Evolutionary conservation across 2,888 invertebrate species (phyloP), one percentile per base, ranked within the genome.

Genomic region (Argyresthia albistria): DNA sequence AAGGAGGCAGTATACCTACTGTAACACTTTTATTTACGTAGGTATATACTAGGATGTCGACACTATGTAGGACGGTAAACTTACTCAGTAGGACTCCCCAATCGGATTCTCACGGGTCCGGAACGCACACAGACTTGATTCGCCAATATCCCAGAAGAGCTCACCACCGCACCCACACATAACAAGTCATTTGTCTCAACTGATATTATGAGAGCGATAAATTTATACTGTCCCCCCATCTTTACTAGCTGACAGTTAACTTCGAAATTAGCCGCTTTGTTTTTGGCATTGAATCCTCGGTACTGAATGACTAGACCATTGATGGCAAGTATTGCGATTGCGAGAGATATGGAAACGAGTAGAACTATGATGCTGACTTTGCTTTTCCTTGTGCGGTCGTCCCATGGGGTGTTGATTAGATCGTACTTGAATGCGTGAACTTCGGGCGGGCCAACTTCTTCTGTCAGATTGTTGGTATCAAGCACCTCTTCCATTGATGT

Each of bases 341-440:
- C 66, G 4, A 65, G 54, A 56, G 79, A 75, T 61, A 84, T 78
- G n/a, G 69, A 56, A 15, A 67, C 35, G 8, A 83, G 60, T 53
- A 84, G 61, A 47, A 66, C 53, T 42, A 77, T 56, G 11, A 82
- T 74, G 8, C 73, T 68, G 45, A 69, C 57, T 73, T 82, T 82
- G 60, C 79, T 84, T 56, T 58, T 70, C 9, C 57, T 60, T 4
- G 80, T 62, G 11, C 84, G 69, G 52, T 80, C 76, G 52, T 83
- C 83, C 84, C 84, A 86, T 10, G 84, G 83, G 14, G 53, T 68
- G 53, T 69, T 72, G 37, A 83, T 62, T 58, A 83, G 83, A 65
- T 78, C 75, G 57, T 69, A 76, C 55, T 63, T 61, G 56, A 69
- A 81, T 54, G 72, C 67, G 53, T 70, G 63, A 8, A 7, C 35